Base-by-base conservation (phyloP, 1,140 invertebrate species). In the Ceratina japonica region DNA sequence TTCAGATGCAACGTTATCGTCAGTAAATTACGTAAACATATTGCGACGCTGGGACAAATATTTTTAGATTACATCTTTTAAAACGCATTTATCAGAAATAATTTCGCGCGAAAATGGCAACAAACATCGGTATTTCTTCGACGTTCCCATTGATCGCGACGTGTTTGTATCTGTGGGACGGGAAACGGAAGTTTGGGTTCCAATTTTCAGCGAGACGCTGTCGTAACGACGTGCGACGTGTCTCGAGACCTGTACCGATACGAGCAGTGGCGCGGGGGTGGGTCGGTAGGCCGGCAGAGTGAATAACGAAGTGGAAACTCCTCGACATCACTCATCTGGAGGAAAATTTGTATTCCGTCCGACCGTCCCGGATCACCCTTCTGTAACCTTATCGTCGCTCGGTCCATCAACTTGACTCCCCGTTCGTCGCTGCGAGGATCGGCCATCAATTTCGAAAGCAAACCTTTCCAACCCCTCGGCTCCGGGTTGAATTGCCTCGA, bases 291-390 rank as follows among this genome's bases (percentile, higher is more conserved):
- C 69, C 69, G 64, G 31, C 61, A 59, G 80, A 86, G 82, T 80
- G 85, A 89, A 88, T 86, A 88, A 88, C 84, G 82, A 86, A 90
- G 87, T 89, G 86, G 89, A 89, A 90, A 89, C 82, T 89, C 76
- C 37, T 80, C 71, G 82, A 76, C 86, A 90, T 90, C 84, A 81
- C 82, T 90, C 88, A 89, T 90, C 87, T 82, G 62, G 66, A 70
- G 72, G 72, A 84, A 83, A 89, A 89, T 90, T 88, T 89, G 85
- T 90, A 90, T 90, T 89, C 88, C 79, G 80, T 85, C 72, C 78
- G 77, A 74, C 72, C 75, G 58, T 54, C 63, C 59, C 44, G 85
- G 81, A 87, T 89, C 87, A 82, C 83, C 80, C 81, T 81, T 80
- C 77, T 75, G 82, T 87, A 87, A 86, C 87, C 88, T 89, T 89